Percentiles rank a stretch among this genome's conserved stretches.
These are phyloP conservation scores for Tetraodon nigroviridis DNA, from an alignment of 2,113 vertebrate species.

Conservation along the genomic window DNA sequence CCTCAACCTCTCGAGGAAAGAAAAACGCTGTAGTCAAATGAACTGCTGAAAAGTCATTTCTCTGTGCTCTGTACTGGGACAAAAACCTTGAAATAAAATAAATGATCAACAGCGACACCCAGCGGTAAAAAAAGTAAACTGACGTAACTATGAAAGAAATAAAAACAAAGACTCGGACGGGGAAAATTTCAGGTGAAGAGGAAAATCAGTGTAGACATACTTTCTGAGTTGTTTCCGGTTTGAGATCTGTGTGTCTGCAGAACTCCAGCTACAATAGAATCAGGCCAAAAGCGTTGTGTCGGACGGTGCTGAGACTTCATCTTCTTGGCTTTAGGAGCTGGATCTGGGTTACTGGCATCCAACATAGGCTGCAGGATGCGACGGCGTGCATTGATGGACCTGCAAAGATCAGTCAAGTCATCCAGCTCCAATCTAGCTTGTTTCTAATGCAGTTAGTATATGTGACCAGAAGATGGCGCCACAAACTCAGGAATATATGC, in stretches of 20 bases:
- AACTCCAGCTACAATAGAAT: slow-evolving; percentile 94
- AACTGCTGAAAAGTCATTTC: no score
- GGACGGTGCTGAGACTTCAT: slow-evolving; percentile 98
- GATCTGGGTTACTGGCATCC: slow-evolving; percentile 96
- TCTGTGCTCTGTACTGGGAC: no score
- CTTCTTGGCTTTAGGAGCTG: slow-evolving; percentile 97
- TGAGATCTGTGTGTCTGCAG: slow-evolving; percentile 87
- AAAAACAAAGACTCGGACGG: neutral
- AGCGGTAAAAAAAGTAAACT: slow-evolving; percentile 11
- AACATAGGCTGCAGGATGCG: slow-evolving; percentile 98
- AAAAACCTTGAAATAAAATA: neutral
- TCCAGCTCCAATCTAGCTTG: neutral
- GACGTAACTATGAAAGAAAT: neutral
- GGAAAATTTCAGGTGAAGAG: neutral
- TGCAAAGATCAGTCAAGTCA: slow-evolving; percentile 29
- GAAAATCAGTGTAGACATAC: slow-evolving; percentile 64
- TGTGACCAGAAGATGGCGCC: slow-evolving; percentile 60
- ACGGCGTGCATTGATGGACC: slow-evolving; percentile 97
- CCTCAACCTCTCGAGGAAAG: no score
- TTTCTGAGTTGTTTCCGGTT: slow-evolving; percentile 84
- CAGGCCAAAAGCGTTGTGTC: slow-evolving; percentile 97
- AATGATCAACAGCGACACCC: slow-evolving; percentile 29
- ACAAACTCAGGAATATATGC: slow-evolving; percentile 8
- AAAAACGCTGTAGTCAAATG: no score
- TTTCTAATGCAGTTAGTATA: slow-evolving; percentile 10